These are phyloP conservation scores for Cotesia typhae DNA, from an alignment of 1,140 invertebrate species.

Conservation along the genomic window DNA sequence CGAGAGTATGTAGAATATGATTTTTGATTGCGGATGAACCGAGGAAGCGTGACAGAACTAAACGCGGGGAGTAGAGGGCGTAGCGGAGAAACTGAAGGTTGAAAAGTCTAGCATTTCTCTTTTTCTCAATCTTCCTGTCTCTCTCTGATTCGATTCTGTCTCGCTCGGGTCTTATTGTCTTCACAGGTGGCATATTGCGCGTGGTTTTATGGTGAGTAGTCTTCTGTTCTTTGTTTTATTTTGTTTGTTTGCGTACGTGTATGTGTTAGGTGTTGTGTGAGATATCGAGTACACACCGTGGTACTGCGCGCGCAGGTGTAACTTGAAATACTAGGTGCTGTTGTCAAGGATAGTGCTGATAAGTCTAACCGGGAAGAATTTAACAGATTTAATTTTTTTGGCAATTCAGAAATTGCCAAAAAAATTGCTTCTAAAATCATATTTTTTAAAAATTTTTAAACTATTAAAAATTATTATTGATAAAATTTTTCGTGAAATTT, in stretches of 20 bases:
- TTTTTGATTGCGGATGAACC: no score
- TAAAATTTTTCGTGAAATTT: no score
- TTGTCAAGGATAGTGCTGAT: no score
- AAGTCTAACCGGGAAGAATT: slow-evolving; percentile 2
- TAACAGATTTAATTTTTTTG: not conserved
- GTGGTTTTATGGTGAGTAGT: not conserved
- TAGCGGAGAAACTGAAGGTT: not conserved
- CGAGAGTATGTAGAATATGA: no score
- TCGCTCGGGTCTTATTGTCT: not conserved
- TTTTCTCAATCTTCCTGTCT: not conserved
- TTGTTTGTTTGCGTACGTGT: not conserved
- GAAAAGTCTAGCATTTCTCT: not conserved
- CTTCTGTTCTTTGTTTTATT: not conserved
- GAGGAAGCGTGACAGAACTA: not conserved
- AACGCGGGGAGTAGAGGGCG: not conserved
- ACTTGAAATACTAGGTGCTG: slow-evolving; percentile 17
- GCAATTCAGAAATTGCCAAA: no score
- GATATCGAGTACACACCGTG: not conserved
- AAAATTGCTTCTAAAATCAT: no score
- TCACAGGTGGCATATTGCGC: slow-evolving; percentile 26
- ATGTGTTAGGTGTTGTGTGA: not conserved
- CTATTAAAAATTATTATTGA: no score
- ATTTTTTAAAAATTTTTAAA: no score
- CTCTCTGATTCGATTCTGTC: not conserved
- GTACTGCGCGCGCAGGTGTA: slow-evolving; percentile 8